Percentiles rank a stretch among this genome's conserved stretches.
phyloP scores from a whole-genome alignment of 92 coral and sea anemone species.

The Diadumene lineata region DNA sequence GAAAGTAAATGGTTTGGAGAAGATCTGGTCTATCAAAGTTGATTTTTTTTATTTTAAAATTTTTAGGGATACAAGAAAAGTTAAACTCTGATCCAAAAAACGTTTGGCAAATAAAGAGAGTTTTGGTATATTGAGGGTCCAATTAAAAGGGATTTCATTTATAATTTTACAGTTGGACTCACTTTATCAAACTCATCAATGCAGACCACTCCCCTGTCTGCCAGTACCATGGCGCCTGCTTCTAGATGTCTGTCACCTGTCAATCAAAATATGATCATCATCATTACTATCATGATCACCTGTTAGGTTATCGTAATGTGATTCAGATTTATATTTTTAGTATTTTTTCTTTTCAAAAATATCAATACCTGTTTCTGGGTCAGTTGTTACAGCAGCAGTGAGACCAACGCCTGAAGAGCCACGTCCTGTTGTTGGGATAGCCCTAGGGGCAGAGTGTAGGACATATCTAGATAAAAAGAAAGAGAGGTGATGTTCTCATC shows the following conservation, averaged over 20 bases:
- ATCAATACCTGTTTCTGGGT: constrained; percentile 89
- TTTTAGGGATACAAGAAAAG: no score
- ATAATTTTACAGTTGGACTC: background rate
- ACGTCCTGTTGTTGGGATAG: constrained; percentile 97
- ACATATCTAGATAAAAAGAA: constrained; percentile 61
- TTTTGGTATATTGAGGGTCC: no score
- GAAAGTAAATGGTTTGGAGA: no score
- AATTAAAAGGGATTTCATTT: no score
- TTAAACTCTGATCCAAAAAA: no score
- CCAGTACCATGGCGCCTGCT: constrained; percentile 98
- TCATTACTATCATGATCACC: background rate
- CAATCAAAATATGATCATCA: background rate
- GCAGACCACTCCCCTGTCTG: constrained; percentile 95
- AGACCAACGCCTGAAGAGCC: constrained; percentile 98
- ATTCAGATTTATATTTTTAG: no score
- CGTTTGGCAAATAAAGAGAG: no score
- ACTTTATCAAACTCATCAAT: constrained; percentile 99
- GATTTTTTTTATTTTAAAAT: no score
- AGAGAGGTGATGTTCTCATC: background rate
- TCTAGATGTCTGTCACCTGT: constrained; percentile 89
- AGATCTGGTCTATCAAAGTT: no score
- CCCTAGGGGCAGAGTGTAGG: constrained; percentile 95
- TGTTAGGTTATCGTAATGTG: no score
- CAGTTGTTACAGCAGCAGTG: constrained; percentile 98
- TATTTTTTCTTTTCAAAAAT: background rate